phyloP scores from a whole-genome alignment of 2,113 vertebrate genomes.

The Engystomops pustulosus region DNA sequence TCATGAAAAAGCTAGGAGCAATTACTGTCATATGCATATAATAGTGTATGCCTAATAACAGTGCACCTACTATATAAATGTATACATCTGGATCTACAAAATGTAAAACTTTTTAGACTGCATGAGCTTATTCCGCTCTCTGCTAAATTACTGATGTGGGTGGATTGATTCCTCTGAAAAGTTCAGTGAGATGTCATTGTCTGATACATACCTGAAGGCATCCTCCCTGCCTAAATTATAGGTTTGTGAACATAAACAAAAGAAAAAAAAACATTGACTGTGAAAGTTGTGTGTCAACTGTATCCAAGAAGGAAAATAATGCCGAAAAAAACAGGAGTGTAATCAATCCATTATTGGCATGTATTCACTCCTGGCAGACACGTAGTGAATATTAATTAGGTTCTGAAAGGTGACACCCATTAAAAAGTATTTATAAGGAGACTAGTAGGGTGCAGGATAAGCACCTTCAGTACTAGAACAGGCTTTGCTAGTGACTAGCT shows the following conservation, averaged over 20 bases:
- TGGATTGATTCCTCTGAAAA: constrained; percentile 8
- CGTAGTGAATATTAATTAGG: constrained; percentile 51
- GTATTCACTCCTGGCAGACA: constrained; percentile 12
- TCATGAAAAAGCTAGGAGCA: neutral
- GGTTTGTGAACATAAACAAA: constrained; percentile 51
- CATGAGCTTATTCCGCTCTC: neutral
- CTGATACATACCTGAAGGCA: neutral
- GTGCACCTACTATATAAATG: neutral
- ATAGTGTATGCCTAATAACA: neutral
- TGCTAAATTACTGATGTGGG: constrained; percentile 43
- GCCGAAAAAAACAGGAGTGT: constrained; percentile 23
- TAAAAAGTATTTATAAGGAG: constrained; percentile 49
- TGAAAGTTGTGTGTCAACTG: constrained; percentile 42
- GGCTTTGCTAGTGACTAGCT: constrained; percentile 10
- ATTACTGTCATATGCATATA: no score
- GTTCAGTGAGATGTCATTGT: constrained; percentile 39
- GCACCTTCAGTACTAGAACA: constrained; percentile 19
- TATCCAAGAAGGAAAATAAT: constrained; percentile 49
- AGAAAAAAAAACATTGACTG: constrained; percentile 18
- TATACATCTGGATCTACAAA: no score
- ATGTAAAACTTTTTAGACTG: no score
- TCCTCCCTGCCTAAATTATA: constrained; percentile 51
- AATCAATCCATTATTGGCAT: constrained; percentile 50
- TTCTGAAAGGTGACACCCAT: constrained; percentile 54
- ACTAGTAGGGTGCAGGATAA: constrained; percentile 2